A percentile compares a stretch with the other conserved stretches of the same genome.
These are phyloP conservation scores for Hybos culiciformis DNA, from an alignment of 2,888 invertebrate species.

Conservation along the genomic window DNA sequence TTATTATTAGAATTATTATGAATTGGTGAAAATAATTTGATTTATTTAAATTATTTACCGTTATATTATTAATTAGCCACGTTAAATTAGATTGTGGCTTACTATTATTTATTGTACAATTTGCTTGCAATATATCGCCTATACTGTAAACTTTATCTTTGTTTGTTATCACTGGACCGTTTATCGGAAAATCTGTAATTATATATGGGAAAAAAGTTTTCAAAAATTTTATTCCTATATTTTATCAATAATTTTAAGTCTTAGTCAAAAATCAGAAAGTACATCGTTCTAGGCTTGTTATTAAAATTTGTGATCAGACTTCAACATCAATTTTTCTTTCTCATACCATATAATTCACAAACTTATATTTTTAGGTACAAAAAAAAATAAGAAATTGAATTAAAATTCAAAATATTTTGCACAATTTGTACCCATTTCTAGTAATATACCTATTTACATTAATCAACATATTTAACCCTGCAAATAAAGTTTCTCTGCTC, in stretches of 20 bases:
- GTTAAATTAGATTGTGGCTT: constrained; percentile 14
- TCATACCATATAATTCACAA: no score
- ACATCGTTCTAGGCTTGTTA: no score
- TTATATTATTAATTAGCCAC: constrained; percentile 14
- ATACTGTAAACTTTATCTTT: constrained; percentile 19
- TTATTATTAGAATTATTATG: background rate
- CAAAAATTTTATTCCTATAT: background rate
- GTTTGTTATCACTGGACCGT: constrained; percentile 11
- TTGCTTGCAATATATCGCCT: constrained; percentile 17
- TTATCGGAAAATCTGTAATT: constrained; percentile 9
- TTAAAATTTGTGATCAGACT: no score
- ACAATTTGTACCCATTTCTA: no score
- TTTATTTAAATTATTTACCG: constrained; percentile 9
- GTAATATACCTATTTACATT: no score
- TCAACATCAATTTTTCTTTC: no score
- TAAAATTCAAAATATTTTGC: no score
- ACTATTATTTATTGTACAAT: constrained; percentile 13
- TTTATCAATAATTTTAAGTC: background rate
- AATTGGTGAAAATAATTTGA: no score
- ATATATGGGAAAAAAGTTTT: background rate
- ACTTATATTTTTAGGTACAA: no score
- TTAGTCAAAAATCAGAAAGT: no score
- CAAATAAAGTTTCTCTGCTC: no score
- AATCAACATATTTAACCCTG: no score
- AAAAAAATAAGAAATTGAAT: background rate